These are phyloP conservation scores for Atta texana DNA, from an alignment of 1,140 invertebrate genomes.

Conservation along the genomic window DNA sequence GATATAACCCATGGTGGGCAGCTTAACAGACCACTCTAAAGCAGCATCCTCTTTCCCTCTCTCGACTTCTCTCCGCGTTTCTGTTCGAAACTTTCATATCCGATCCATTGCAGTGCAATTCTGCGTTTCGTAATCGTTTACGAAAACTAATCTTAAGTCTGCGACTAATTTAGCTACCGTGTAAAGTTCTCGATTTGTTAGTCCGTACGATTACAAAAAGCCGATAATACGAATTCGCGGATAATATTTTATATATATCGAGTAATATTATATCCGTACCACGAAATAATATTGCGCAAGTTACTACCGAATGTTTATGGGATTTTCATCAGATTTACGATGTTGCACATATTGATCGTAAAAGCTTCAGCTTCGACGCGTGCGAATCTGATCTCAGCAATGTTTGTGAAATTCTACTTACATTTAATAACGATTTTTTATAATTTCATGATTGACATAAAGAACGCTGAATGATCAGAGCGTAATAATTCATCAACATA, in stretches of 20 bases:
- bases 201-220: neutral
- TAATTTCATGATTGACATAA: neutral
- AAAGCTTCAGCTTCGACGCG: neutral
- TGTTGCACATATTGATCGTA: slow-evolving; percentile 17
- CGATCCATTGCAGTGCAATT: neutral
- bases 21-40: slow-evolving; percentile 76
- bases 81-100: slow-evolving; percentile 17
- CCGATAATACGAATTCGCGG: neutral
- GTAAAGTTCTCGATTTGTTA: slow-evolving; percentile 17
- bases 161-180: neutral
- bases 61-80: neutral
- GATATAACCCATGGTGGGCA: slow-evolving; percentile 77
- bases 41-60: slow-evolving; percentile 11
- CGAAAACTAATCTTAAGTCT: slow-evolving; percentile 1
- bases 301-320: slow-evolving; percentile 34
- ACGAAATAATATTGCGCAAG: slow-evolving; percentile 35
- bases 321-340: slow-evolving; percentile 31
- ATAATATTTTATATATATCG: slow-evolving; percentile 10
- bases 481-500: neutral
- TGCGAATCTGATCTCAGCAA: neutral
- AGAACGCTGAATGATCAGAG: neutral
- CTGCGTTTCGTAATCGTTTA: slow-evolving; percentile 12
- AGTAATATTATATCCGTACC: neutral
- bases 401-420: neutral
- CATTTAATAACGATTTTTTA: neutral